These are phyloP conservation scores for Elegia similella DNA, from an alignment of 2,888 invertebrate genomes.

Conservation along the genomic window DNA sequence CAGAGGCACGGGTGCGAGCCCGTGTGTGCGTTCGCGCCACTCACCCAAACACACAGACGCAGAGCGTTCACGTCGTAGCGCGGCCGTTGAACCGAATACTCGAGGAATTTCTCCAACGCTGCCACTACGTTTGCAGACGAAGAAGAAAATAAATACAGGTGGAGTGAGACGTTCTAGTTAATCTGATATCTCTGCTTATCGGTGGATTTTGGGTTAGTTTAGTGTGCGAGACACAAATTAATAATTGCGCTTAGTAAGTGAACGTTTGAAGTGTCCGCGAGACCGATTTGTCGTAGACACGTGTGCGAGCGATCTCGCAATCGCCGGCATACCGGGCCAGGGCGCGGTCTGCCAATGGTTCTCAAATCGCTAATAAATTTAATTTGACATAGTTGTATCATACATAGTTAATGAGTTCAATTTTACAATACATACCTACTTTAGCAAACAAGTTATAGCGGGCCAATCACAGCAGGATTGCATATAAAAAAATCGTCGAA, in stretches of 20 bases:
- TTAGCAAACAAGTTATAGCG: not conserved
- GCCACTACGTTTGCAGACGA: slow-evolving; percentile 60
- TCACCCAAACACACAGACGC: slow-evolving; percentile 60
- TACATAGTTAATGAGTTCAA: slow-evolving; percentile 25
- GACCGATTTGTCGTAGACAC: slow-evolving; percentile 50
- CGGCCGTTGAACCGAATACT: slow-evolving; percentile 80
- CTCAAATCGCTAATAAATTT: slow-evolving; percentile 56
- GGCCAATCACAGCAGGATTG: not conserved
- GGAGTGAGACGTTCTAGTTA: slow-evolving; percentile 31
- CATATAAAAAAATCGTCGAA: not conserved
- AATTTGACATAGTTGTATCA: slow-evolving; percentile 35
- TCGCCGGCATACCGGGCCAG: slow-evolving; percentile 58
- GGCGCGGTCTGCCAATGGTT: slow-evolving; percentile 62
- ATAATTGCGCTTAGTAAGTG: slow-evolving; percentile 15
- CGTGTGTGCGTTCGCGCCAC: slow-evolving; percentile 66
- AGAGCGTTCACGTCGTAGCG: slow-evolving; percentile 60
- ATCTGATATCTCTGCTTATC: not conserved
- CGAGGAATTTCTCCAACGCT: slow-evolving; percentile 77
- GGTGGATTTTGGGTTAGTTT: not conserved
- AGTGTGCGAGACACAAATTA: slow-evolving; percentile 11
- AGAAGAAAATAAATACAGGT: slow-evolving; percentile 64
- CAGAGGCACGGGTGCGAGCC: slow-evolving; percentile 56
- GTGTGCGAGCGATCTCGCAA: slow-evolving; percentile 63
- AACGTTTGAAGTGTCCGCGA: slow-evolving; percentile 24
- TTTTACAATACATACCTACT: slow-evolving; percentile 5